A percentile compares a stretch with the other conserved stretches of the same genome.
These are phyloP conservation scores for Reinhardtius hippoglossoides DNA, from an alignment of 2,113 vertebrate genomes.

Conservation along the genomic window DNA sequence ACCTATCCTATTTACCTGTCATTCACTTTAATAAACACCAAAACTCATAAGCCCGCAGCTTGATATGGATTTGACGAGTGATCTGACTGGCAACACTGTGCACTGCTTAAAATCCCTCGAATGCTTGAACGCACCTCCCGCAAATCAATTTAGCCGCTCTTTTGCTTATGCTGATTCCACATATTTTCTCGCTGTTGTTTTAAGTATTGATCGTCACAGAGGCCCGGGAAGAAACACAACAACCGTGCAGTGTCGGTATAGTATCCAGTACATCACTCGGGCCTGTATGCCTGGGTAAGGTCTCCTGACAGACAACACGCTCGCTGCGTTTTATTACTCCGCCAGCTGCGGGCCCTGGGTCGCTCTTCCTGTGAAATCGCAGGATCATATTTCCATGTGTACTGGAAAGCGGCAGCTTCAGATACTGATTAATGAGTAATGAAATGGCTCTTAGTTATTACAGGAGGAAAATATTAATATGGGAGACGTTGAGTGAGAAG, in stretches of 20 bases:
- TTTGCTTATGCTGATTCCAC: constrained; percentile 72
- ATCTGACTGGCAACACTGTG: constrained; percentile 48
- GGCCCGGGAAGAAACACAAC: constrained; percentile 38
- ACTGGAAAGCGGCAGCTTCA: constrained; percentile 53
- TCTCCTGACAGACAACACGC: constrained; percentile 68
- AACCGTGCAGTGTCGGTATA: constrained; percentile 33
- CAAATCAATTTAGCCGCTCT: constrained; percentile 67
- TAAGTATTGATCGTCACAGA: constrained; percentile 66
- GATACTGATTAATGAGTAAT: constrained; percentile 79
- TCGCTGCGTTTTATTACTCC: constrained; percentile 67
- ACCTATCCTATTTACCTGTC: constrained; percentile 63
- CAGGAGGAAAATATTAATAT: constrained; percentile 77
- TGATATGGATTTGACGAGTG: constrained; percentile 64
- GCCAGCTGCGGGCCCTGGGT: constrained; percentile 71
- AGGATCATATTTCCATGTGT: constrained; percentile 74
- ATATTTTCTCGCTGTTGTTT: constrained; percentile 61
- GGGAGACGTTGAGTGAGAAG: constrained; percentile 74
- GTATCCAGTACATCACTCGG: constrained; percentile 33
- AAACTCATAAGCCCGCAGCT: constrained; percentile 42
- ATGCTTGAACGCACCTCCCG: constrained; percentile 51
- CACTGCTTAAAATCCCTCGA: constrained; percentile 54
- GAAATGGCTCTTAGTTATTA: constrained; percentile 80
- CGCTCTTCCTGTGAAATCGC: constrained; percentile 60
- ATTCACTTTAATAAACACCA: constrained; percentile 66
- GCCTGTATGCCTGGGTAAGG: constrained; percentile 47